These are phyloP conservation scores for Pelobates fuscus DNA, from an alignment of 2,113 vertebrate genomes.

Conservation along the genomic window DNA sequence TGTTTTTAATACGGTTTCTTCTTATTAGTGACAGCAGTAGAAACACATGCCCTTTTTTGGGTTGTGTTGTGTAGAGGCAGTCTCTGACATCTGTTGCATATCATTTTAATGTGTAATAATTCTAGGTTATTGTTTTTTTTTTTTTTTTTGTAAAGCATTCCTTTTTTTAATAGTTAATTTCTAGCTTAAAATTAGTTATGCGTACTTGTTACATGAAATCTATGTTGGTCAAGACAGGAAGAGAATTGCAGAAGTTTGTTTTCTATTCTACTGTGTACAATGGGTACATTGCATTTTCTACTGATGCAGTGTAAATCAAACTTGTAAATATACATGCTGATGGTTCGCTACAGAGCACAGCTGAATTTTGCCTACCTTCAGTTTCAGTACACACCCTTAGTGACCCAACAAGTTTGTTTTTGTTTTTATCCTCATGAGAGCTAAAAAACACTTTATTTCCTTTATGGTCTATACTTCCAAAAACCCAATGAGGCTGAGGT, in stretches of 20 bases:
- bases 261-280: not conserved
- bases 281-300: not conserved
- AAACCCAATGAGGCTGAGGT: too few relatives aligned
- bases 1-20: slow-evolving; percentile 21
- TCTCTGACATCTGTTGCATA: not conserved
- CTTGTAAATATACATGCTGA: not conserved
- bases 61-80: not conserved
- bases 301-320: too few relatives aligned
- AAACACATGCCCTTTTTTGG: slow-evolving; percentile 10
- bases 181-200: not conserved
- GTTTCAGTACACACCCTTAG: not conserved
- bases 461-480: too few relatives aligned
- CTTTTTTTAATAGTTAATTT: not conserved
- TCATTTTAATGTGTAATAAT: not conserved
- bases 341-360: not conserved
- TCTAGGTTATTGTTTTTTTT: too few relatives aligned
- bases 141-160: too few relatives aligned
- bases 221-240: slow-evolving; percentile 38
- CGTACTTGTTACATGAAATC: not conserved
- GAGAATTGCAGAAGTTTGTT: slow-evolving; percentile 33
- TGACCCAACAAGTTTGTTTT: not conserved
- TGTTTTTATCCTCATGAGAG: too few relatives aligned
- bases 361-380: too few relatives aligned
- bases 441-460: too few relatives aligned
- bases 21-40: slow-evolving; percentile 12